A percentile compares a stretch with the other conserved stretches of the same genome.
phyloP scores from a whole-genome alignment of 53 echinoderm and acorn worm species.

The Glandiceps talaboti region DNA sequence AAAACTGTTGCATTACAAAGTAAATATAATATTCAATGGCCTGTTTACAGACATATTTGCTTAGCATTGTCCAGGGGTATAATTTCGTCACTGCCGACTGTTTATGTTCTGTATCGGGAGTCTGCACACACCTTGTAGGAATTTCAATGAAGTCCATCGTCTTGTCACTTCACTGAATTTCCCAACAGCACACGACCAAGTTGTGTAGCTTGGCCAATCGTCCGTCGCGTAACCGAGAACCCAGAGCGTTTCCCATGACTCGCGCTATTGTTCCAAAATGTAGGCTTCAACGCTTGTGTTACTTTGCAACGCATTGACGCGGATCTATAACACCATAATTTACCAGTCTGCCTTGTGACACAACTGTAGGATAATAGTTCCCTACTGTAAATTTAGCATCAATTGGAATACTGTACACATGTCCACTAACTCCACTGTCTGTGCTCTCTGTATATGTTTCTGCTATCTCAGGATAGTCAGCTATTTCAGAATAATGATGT shows the following conservation, averaged over 20 bases:
- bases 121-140: no score
- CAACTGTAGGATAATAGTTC: not conserved
- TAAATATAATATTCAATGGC: no score
- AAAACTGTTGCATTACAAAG: no score
- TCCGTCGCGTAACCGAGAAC: not conserved
- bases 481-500: not conserved
- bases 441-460: not conserved
- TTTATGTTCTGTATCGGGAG: no score
- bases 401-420: not conserved
- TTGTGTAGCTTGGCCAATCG: not conserved
- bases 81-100: no score
- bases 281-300: not conserved
- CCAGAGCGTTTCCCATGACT: not conserved
- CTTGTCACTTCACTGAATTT: no score
- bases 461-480: not conserved
- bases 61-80: no score
- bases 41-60: no score
- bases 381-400: not conserved
- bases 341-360: not conserved
- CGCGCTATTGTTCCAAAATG: not conserved
- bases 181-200: no score
- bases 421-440: not conserved
- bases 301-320: not conserved
- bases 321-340: not conserved
- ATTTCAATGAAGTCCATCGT: no score